Percentiles rank a stretch among this genome's conserved stretches.
Conservation (phyloP, 2,113 vertebrate genomes). For the Myotis brandtii region DNA sequence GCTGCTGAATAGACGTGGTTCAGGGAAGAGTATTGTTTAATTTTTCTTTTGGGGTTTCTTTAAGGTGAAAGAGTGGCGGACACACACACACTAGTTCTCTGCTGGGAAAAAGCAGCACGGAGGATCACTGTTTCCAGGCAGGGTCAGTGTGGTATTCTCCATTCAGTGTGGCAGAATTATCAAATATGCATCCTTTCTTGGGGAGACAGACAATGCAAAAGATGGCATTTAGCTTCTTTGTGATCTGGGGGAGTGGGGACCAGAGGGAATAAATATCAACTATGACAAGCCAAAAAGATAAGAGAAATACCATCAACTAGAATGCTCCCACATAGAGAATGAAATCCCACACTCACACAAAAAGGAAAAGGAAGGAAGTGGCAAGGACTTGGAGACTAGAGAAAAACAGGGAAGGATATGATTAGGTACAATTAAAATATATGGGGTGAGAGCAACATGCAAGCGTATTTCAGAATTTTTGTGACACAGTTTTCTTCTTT, state of each 20-base stretch:
- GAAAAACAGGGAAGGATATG: neutral
- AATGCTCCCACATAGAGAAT: neutral
- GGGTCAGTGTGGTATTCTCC: conserved; percentile 58
- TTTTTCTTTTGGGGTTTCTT: conserved; percentile 74
- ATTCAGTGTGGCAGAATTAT: conserved; percentile 61
- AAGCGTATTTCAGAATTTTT: conserved; percentile 18
- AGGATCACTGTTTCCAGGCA: conserved; percentile 23
- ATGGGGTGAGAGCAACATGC: neutral
- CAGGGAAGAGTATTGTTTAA: conserved; percentile 81
- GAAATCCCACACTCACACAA: neutral
- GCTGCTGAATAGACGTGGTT: conserved; percentile 79
- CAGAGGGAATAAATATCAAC: conserved; percentile 67
- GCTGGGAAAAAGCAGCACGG: neutral
- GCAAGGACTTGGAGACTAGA: neutral
- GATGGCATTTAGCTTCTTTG: conserved; percentile 75
- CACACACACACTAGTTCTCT: neutral
- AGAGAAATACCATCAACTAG: conserved; percentile 60
- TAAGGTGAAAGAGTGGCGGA: conserved; percentile 61
- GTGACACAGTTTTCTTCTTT: neutral
- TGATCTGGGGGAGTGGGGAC: conserved; percentile 28
- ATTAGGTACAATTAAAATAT: conserved; percentile 1
- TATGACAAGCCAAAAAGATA: conserved; percentile 70
- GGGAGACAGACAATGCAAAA: conserved; percentile 69
- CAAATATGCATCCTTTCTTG: conserved; percentile 77
- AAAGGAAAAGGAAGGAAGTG: neutral